Evolutionary conservation across 2,797 vertebrate species (phyloP), one percentile per base, ranked within the genome.

Genomic region (Sardinella longiceps): DNA sequence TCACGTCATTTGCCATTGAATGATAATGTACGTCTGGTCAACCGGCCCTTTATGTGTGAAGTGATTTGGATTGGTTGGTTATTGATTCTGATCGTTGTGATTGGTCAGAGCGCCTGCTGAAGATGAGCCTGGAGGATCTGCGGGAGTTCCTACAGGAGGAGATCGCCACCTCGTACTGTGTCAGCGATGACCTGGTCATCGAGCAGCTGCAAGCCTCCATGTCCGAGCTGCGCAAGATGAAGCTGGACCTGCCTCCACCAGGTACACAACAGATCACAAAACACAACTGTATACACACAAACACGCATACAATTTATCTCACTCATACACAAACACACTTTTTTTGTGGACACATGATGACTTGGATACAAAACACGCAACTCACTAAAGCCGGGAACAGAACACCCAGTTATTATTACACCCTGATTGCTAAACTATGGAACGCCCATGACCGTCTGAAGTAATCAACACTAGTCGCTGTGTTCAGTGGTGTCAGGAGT

Each of bases 141-240:
- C 92, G 95, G 87, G 96, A 97, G 86, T 97, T 97, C 84, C 94
- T 97, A 70, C 96, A 97, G 92, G 96, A 96, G 92, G 92, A 93
- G 84, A 95, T 95, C 33, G 92, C 94, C 0, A 89, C 86, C 63
- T 96, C 96, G 33, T 92, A 95, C 90, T 90, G 94, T 85, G 93
- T 95, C 0, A 94, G 94, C 20, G 96, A 97, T 0, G 94, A 97
- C 50, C 18, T 86, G 0, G 95, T 97, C 82, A 90, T 96, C 0
- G 95, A 97, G 86, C 95, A 97, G 25, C 91, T 97, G 66, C 95
- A 97, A 90, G 89, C 88, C 5, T 93, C 94, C 0, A 95, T 95
- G 95, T 89, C 89, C 0, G 96, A 97, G 74, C 93, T 97, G 0
- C 94, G 92, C 86, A 95, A 94, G 91, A 95, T 96, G 94, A 96